phyloP scores from a whole-genome alignment of 2,113 vertebrate genomes.

The Bos taurus region ARS-UCD2.0 NC_037345.1:17405501-17406000 shows the following conservation, averaged over 20 bases:
- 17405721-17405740: background rate
- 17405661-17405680: background rate
- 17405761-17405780: background rate
- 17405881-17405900: background rate
- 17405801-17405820: background rate
- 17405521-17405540: background rate
- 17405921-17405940: background rate
- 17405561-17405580: background rate
- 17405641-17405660: background rate
- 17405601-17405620: background rate
- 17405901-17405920: background rate
- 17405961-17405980: fast-evolving
- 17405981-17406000: background rate
- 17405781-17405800: background rate
- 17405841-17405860: background rate
- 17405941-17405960: background rate
- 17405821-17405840: background rate
- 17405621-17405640: background rate
- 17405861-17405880: background rate
- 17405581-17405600: no score
- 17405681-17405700: background rate
- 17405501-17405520: background rate
- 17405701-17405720: background rate
- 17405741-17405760: background rate
- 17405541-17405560: background rate